A percentile compares a stretch with the other conserved stretches of the same genome.
Conservation (phyloP, 2,113 vertebrate species). For the Chlorodrepanis virens region DNA sequence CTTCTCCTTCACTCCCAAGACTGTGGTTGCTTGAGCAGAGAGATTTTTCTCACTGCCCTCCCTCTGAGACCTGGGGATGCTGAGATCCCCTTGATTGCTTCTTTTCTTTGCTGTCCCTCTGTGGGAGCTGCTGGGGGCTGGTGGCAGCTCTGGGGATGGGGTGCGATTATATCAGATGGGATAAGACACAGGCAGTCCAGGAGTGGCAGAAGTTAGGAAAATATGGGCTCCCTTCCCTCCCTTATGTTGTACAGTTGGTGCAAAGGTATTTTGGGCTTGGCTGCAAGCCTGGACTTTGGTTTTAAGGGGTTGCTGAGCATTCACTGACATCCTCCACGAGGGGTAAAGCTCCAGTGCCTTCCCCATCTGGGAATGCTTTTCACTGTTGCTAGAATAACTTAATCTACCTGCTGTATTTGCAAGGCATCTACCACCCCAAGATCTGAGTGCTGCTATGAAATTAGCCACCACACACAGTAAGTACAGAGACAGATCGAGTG, state of each 20-base stretch:
- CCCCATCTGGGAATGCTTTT: background rate
- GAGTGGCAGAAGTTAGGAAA: background rate
- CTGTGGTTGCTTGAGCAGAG: background rate
- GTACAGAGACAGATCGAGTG: background rate
- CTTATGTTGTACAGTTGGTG: accelerated
- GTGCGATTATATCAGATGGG: background rate
- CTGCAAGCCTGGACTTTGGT: background rate
- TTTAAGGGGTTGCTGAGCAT: background rate
- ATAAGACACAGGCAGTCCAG: background rate
- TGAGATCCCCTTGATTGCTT: accelerated
- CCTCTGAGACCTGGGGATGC: background rate
- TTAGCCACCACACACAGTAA: background rate
- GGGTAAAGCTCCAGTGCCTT: background rate
- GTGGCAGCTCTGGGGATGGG: background rate
- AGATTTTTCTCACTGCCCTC: background rate
- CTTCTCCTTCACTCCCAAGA: background rate
- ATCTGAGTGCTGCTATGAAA: background rate
- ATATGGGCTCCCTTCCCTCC: background rate
- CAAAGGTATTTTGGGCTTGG: background rate
- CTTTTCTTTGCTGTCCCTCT: background rate
- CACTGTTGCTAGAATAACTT: background rate
- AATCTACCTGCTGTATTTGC: background rate
- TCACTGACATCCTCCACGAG: background rate
- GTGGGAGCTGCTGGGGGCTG: background rate
- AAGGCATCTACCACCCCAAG: background rate